phyloP scores from a whole-genome alignment of 2,888 invertebrate genomes.

The Lasioglossum morio region DNA sequence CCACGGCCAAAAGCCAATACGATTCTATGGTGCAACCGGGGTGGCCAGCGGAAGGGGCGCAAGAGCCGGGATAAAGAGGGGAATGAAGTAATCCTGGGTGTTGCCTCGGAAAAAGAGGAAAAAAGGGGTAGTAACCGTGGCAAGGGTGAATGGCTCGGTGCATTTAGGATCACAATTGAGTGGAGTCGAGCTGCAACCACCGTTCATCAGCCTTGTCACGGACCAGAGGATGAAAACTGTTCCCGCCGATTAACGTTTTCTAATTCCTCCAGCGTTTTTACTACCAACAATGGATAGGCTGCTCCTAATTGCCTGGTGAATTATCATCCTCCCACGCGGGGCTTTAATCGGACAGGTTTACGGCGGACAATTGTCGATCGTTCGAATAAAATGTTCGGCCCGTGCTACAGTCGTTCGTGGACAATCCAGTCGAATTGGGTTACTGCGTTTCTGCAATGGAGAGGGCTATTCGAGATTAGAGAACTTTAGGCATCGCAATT shows the following conservation, averaged over 20 bases:
- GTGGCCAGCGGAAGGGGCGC: conserved; percentile 28
- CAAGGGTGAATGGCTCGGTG: conserved; percentile 56
- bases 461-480: no score
- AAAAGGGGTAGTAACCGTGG: conserved; percentile 42
- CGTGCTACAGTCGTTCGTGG: background rate
- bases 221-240: conserved; percentile 51
- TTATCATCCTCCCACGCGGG: conserved; percentile 25
- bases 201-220: conserved; percentile 50
- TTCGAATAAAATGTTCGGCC: background rate
- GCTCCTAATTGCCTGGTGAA: conserved; percentile 47
- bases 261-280: conserved; percentile 56
- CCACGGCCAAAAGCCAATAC: conserved; percentile 72
- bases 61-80: conserved; percentile 42
- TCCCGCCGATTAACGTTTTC: conserved; percentile 59
- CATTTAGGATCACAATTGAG: conserved; percentile 65
- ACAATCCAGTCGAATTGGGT: background rate
- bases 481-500: background rate
- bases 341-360: conserved; percentile 35
- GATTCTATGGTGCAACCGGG: conserved; percentile 57
- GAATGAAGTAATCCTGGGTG: conserved; percentile 63
- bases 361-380: conserved; percentile 27
- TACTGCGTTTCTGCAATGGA: background rate
- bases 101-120: conserved; percentile 50
- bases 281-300: conserved; percentile 21
- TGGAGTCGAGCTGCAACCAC: conserved; percentile 50